Evolutionary conservation across 2,113 vertebrate species (phyloP).

Genomic region (Dicentrarchus labrax): DNA sequence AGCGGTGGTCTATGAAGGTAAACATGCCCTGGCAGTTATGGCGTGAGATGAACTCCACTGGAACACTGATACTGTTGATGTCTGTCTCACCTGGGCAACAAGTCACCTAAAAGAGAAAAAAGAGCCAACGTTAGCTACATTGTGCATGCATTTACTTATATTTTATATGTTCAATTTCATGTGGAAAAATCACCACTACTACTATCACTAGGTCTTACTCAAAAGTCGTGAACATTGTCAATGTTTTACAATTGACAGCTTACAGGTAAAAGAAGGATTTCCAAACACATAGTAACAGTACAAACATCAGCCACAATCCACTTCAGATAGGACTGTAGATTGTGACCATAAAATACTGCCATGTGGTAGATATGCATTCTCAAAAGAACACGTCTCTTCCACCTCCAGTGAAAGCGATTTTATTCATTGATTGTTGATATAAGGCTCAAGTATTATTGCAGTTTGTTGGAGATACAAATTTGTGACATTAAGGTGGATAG

Average conservation of each 20-base stretch:
- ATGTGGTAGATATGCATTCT: neutral
- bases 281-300: neutral
- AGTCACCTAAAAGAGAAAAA: constrained; percentile 86
- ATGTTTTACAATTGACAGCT: neutral
- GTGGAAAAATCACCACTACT: too few relatives aligned
- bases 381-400: neutral
- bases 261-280: neutral
- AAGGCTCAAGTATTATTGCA: neutral
- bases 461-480: neutral
- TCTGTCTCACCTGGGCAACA: constrained; percentile 92
- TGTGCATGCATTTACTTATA: too few relatives aligned
- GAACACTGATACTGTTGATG: constrained; percentile 89
- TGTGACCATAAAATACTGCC: neutral
- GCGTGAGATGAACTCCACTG: constrained; percentile 96
- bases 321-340: constrained; percentile 3
- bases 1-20: constrained; percentile 97
- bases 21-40: constrained; percentile 94
- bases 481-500: too few relatives aligned
- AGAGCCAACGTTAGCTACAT: neutral
- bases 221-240: neutral
- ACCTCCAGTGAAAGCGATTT: neutral
- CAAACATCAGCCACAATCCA: constrained; percentile 19
- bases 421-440: neutral
- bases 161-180: neutral
- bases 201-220: too few relatives aligned